Evolutionary conservation across 2,797 vertebrate species (phyloP), one percentile per base, ranked within the genome.

Genomic region (Presbytis comata): DNA sequence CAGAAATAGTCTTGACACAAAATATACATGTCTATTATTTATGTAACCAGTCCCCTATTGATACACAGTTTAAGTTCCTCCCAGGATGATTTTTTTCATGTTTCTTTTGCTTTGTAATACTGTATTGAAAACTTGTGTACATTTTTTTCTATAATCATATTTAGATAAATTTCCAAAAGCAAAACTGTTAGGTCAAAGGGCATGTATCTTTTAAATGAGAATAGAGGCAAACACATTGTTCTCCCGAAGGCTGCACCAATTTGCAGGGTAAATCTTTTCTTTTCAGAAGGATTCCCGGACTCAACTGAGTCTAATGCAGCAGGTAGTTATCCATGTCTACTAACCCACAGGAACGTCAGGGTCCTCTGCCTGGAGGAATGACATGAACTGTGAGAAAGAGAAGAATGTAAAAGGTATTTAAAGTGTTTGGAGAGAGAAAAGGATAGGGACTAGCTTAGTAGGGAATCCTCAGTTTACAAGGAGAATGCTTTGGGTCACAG

Each of bases 61-160:
- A 85, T 28, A 74, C 0, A 53, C 30, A 64, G 17, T 41, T 74
- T 64, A 79, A 59, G 39, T 67, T 88, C 22, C 21, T 76, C 84
- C 48, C 44, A 50, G 50, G 44, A 50, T 92, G 44, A 33, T n/a
- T 57, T 91, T 86, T 67, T 76, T 14, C 5, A 6, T 86, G 4
- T 82, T 96, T 89, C 22, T 91, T 96, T 97, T 93, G 19, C 59
- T 81, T 95, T 92, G 10, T 84, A 84, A 59, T 92, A 44, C 11
- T 78, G 9, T 67, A 33, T 74, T 87, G 59, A 78, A 46, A 85
- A 48, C 92, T 39, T 92, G 48, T 85, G 55, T 81, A 26, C 30
- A 39, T 93, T 76, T 94, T 89, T 55, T 61, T 55, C 44, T 39
- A 28, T 72, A 74, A 86, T 55, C 41, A 39, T 91, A 72, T 41